phyloP scores from a whole-genome alignment of 2,888 invertebrate genomes.

The Horisme vitalbata region DNA sequence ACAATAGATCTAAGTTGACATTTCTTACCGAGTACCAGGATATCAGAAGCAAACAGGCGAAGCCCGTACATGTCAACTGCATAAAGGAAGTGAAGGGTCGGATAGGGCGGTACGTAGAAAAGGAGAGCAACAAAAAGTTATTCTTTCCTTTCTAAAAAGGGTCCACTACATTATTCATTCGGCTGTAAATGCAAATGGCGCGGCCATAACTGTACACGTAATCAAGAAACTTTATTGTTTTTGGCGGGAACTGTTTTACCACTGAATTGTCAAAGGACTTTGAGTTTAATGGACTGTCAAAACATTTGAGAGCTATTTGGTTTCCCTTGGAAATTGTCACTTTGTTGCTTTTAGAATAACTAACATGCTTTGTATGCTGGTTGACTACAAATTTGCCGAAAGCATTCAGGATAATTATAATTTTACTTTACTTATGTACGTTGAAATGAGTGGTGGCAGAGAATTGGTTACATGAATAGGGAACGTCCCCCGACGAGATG shows the following conservation, averaged over 20 bases:
- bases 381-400: too few species aligned
- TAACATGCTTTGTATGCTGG: too few species aligned
- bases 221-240: slow-evolving; percentile 54
- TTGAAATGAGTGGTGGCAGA: too few species aligned
- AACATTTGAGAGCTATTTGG: slow-evolving; percentile 18
- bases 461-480: too few species aligned
- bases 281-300: slow-evolving; percentile 18
- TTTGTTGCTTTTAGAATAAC: slow-evolving; percentile 2
- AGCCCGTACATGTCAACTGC: slow-evolving; percentile 14
- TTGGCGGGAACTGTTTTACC: slow-evolving; percentile 29
- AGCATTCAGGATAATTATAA: too few species aligned
- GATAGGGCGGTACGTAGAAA: slow-evolving; percentile 30
- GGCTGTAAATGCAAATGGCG: slow-evolving; percentile 56
- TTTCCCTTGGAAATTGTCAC: slow-evolving; percentile 1
- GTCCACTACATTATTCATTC: slow-evolving; percentile 59
- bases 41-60: slow-evolving; percentile 20
- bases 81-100: slow-evolving; percentile 18
- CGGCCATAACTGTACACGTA: slow-evolving; percentile 50
- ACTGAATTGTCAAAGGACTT: slow-evolving; percentile 21
- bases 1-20: slow-evolving; percentile 33
- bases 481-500: too few species aligned
- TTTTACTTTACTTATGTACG: too few species aligned
- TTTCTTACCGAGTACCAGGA: slow-evolving; percentile 32
- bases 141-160: slow-evolving; percentile 37
- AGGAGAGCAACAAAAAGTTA: slow-evolving; percentile 26